phyloP scores from a whole-genome alignment of 2,113 vertebrate genomes.

The Mormyrus lacerda region DNA sequence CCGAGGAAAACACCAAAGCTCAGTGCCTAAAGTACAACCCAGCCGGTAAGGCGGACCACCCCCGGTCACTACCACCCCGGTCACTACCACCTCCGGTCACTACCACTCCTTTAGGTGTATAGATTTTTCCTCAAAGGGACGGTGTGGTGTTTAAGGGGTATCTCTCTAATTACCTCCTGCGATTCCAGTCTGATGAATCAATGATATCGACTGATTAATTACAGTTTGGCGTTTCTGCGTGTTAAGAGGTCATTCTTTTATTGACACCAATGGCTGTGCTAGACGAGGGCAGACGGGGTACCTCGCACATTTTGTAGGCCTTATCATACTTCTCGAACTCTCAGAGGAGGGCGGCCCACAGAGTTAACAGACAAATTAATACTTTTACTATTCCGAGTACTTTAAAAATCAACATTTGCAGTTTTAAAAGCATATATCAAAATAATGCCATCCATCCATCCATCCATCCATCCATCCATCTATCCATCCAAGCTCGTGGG shows the following conservation, averaged over 20 bases:
- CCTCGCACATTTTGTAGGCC: neutral
- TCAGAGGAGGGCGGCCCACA: neutral
- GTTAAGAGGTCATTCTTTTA: slow-evolving; percentile 20
- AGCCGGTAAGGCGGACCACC: neutral
- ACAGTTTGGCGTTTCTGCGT: neutral
- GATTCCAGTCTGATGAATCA: slow-evolving; percentile 26
- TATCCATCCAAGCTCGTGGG: neutral
- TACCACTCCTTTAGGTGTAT: neutral
- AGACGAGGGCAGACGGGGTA: neutral
- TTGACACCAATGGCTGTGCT: neutral
- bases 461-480: neutral
- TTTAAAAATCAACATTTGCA: neutral
- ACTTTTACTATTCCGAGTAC: neutral
- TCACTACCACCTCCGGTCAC: neutral
- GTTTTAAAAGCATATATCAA: neutral
- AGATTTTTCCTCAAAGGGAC: neutral
- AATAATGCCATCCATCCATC: neutral
- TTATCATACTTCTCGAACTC: neutral
- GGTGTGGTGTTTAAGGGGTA: slow-evolving; percentile 21
- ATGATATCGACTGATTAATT: slow-evolving; percentile 30
- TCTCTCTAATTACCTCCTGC: slow-evolving; percentile 32
- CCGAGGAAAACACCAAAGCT: neutral
- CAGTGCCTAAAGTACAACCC: neutral
- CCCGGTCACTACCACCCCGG: too few species aligned
- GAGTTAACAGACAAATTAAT: neutral